Percentiles rank a stretch among this genome's conserved stretches.
Conservation (phyloP, 2,888 invertebrate genomes). For the Pseudococcus longispinus region DNA sequence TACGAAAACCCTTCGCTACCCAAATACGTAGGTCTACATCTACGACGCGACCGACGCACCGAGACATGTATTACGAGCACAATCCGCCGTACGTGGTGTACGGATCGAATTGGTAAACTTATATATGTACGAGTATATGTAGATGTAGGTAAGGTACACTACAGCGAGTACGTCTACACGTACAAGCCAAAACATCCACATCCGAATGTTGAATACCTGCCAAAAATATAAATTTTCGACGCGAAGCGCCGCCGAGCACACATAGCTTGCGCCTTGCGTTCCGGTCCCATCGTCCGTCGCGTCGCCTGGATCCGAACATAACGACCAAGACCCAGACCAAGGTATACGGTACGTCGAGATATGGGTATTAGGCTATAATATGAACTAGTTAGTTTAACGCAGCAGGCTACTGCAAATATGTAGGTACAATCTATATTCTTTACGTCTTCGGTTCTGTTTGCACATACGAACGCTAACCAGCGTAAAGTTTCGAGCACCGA, state of each 20-base stretch:
- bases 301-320: background rate
- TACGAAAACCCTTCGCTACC: no score
- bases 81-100: background rate
- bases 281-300: background rate
- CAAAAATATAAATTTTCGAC: conserved; percentile 32
- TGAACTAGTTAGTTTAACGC: no score
- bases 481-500: no score
- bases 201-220: conserved; percentile 24
- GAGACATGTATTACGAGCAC: background rate
- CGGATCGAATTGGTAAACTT: background rate
- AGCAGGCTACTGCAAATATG: no score
- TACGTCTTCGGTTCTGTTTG: no score
- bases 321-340: background rate
- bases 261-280: background rate
- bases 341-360: background rate
- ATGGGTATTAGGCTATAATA: background rate
- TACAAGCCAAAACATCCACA: conserved; percentile 4
- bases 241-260: background rate
- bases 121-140: background rate
- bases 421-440: no score
- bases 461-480: no score
- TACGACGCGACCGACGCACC: background rate
- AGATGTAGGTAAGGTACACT: background rate
- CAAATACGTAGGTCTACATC: background rate
- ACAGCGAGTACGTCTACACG: background rate